phyloP scores from a whole-genome alignment of 2,888 invertebrate genomes.

The Pollenia amentaria region DNA sequence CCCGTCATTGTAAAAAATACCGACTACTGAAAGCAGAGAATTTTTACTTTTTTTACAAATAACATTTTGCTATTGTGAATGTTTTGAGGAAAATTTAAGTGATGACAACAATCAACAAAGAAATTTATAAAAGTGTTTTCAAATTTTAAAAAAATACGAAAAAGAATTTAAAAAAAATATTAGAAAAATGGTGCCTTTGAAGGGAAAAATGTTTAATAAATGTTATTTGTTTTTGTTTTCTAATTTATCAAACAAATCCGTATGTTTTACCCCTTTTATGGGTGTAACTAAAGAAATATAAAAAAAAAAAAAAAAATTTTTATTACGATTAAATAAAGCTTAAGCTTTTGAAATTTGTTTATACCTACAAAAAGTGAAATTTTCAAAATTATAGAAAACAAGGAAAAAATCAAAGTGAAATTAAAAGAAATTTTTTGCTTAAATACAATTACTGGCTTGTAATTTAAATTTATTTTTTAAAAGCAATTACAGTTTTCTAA shows the following conservation, averaged over 20 bases:
- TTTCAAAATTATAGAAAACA: conserved; percentile 25
- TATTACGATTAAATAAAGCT: conserved; percentile 46
- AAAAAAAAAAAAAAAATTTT: conserved; percentile 45
- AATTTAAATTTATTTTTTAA: conserved; percentile 21
- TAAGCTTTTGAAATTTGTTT: conserved; percentile 9
- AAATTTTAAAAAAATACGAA: background rate
- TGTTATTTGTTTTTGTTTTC: conserved; percentile 34
- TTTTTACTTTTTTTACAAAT: conserved; percentile 2
- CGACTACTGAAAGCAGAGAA: conserved; percentile 25
- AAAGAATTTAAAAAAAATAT: conserved; percentile 31
- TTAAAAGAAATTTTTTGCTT: conserved; percentile 53
- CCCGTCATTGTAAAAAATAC: conserved; percentile 55
- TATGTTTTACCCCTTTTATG: conserved; percentile 54
- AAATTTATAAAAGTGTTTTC: conserved; percentile 13
- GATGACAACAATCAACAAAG: conserved; percentile 10
- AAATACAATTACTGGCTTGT: conserved; percentile 8
- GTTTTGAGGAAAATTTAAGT: conserved; percentile 9
- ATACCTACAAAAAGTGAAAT: conserved; percentile 52
- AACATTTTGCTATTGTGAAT: conserved; percentile 61
- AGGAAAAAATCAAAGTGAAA: conserved; percentile 51
- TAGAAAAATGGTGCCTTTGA: conserved; percentile 51
- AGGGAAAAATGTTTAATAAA: conserved; percentile 12
- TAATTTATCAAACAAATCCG: conserved; percentile 34
- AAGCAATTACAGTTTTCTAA: conserved; percentile 1
- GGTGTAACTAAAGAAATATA: conserved; percentile 38